A percentile compares a stretch with the other conserved stretches of the same genome.
phyloP scores from a whole-genome alignment of 1,140 invertebrate species.

The Bathynomus jamesi region DNA sequence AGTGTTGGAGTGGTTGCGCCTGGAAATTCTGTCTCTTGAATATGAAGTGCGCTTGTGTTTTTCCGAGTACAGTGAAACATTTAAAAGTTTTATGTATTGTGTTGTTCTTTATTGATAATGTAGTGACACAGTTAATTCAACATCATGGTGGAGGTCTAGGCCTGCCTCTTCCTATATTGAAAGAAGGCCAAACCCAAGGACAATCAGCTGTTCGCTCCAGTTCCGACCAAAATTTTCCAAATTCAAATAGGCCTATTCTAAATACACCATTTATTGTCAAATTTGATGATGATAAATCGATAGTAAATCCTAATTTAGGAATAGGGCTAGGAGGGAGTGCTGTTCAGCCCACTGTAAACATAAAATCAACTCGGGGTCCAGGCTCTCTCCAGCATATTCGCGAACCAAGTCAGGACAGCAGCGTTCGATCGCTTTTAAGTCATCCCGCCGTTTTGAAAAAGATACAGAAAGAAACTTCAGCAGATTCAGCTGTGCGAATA shows the following conservation, averaged over 20 bases:
- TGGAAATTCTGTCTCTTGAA: neutral
- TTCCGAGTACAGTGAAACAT: neutral
- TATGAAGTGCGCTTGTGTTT: neutral
- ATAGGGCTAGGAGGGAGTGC: neutral
- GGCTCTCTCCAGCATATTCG: neutral
- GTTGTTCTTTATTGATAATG: neutral
- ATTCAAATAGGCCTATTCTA: neutral
- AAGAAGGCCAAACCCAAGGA: neutral
- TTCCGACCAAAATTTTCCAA: neutral
- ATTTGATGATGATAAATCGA: neutral
- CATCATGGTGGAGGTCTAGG: neutral
- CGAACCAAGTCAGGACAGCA: neutral
- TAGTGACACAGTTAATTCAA: neutral
- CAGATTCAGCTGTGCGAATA: neutral
- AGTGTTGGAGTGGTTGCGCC: neutral
- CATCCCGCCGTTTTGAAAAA: neutral
- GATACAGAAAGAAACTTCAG: neutral
- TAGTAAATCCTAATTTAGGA: neutral
- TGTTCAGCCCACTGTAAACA: too few relatives aligned
- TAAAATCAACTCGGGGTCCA: neutral
- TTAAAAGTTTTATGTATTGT: neutral
- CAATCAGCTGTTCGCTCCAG: too few relatives aligned
- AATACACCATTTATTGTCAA: neutral
- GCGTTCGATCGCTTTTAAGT: neutral
- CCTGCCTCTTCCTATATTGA: neutral